These are phyloP conservation scores for Falco rusticolus DNA, from an alignment of 2,797 vertebrate species.

Conservation along the genomic window DNA sequence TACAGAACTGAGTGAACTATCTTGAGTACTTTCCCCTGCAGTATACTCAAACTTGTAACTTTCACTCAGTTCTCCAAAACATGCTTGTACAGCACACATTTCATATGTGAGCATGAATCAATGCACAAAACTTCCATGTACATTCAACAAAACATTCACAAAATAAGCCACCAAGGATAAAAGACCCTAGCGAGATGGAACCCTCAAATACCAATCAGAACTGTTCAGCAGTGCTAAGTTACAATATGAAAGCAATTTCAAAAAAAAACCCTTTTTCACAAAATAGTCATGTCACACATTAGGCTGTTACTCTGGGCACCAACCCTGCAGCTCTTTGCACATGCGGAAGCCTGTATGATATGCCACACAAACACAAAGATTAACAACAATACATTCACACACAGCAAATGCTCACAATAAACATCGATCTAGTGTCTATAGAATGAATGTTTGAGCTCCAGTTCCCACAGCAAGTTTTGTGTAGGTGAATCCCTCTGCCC, in stretches of 20 bases:
- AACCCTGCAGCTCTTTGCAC: neutral
- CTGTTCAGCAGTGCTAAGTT: neutral
- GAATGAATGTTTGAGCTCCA: neutral
- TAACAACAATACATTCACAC: neutral
- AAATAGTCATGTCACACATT: neutral
- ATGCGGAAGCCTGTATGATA: neutral
- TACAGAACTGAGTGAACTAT: neutral
- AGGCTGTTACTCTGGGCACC: neutral
- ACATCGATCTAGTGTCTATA: neutral
- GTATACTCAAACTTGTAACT: neutral
- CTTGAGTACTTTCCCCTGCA: neutral
- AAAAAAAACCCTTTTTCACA: neutral
- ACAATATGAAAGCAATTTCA: neutral
- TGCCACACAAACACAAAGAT: neutral
- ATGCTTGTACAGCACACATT: accelerated
- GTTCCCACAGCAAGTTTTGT: neutral
- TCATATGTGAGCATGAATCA: neutral
- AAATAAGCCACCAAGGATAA: neutral
- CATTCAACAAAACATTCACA: neutral
- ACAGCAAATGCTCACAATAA: neutral
- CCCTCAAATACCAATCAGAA: neutral
- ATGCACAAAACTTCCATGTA: neutral
- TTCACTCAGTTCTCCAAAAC: neutral
- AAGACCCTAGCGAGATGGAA: neutral
- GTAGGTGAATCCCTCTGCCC: neutral